Conservation (phyloP, 2,888 invertebrate genomes). For the Calameuta filiformis region DNA sequence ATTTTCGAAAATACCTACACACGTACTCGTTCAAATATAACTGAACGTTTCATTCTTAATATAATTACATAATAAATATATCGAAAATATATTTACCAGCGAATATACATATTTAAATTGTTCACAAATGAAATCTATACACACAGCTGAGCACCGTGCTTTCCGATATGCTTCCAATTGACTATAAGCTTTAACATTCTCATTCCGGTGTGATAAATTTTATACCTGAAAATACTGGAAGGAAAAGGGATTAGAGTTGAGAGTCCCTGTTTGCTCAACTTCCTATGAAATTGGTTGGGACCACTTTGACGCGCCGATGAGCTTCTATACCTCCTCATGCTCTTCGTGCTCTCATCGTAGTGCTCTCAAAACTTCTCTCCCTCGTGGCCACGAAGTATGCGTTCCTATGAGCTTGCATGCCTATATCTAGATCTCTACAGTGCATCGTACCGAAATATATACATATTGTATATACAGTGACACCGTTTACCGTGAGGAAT, state of each 20-base stretch:
- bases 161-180: not conserved
- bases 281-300: constrained; percentile 54
- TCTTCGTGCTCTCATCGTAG: constrained; percentile 12
- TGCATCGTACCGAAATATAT: no score
- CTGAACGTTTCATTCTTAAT: no score
- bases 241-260: constrained; percentile 22
- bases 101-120: no score
- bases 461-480: no score
- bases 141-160: not conserved
- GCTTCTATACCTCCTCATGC: constrained; percentile 32
- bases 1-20: no score
- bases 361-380: constrained; percentile 43
- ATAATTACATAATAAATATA: no score
- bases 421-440: not conserved
- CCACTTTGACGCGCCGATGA: constrained; percentile 57
- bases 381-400: not conserved
- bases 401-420: not conserved
- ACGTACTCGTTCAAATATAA: no score
- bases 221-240: not conserved
- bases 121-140: no score
- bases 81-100: no score
- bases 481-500: not conserved
- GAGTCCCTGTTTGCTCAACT: constrained; percentile 51
- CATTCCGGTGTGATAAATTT: not conserved
- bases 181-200: not conserved